Percentiles rank a stretch among this genome's conserved stretches.
Evolutionary conservation across 2,797 vertebrate genomes (phyloP).

Genomic region (Gorsachius magnificus): DNA sequence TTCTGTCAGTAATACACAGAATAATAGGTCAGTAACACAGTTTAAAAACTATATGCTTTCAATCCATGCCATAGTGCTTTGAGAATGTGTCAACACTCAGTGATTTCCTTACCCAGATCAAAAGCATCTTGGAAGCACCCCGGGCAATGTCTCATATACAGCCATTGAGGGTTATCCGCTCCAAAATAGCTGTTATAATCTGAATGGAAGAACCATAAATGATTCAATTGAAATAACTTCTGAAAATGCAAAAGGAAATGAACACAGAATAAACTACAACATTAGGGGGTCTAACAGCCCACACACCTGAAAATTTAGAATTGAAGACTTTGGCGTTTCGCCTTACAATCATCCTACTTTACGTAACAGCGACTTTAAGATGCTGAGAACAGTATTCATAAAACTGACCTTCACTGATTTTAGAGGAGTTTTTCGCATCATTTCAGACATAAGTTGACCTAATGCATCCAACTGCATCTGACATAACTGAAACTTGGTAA

Average conservation of each 20-base stretch:
- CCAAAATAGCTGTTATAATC: slow-evolving; percentile 68
- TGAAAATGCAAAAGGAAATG: slow-evolving; percentile 50
- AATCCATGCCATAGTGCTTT: slow-evolving; percentile 56
- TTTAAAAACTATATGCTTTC: background rate
- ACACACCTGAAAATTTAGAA: background rate
- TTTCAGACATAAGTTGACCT: background rate
- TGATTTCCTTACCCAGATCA: slow-evolving; percentile 60
- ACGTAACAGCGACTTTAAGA: background rate
- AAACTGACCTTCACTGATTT: background rate
- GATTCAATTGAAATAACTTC: slow-evolving; percentile 62
- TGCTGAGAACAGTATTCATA: background rate
- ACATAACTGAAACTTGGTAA: background rate
- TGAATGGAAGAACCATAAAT: slow-evolving; percentile 70
- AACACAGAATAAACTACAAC: slow-evolving; percentile 49
- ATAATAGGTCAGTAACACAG: slow-evolving; percentile 1
- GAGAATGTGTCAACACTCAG: slow-evolving; percentile 56
- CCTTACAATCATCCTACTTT: background rate
- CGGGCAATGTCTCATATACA: slow-evolving; percentile 64
- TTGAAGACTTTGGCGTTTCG: background rate
- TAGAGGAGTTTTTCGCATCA: background rate
- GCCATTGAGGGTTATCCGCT: slow-evolving; percentile 67
- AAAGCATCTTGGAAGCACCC: slow-evolving; percentile 69
- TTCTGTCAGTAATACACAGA: background rate
- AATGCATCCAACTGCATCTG: background rate
- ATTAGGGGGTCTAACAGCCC: background rate